Conservation (phyloP, 2,888 invertebrate genomes). For the Nomada flava region DNA sequence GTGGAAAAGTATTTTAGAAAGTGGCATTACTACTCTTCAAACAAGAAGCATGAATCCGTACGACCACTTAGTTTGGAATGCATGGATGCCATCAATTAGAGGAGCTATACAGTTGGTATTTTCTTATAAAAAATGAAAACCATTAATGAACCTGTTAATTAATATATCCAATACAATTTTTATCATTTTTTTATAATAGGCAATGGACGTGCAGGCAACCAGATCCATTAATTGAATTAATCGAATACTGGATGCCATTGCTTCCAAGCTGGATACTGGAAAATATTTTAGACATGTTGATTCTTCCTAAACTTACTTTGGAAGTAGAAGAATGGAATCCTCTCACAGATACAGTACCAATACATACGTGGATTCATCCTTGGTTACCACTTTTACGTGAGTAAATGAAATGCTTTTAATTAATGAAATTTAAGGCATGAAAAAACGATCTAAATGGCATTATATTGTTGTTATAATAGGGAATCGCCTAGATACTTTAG, state of each 20-base stretch:
- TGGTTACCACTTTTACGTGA: slow-evolving; percentile 95
- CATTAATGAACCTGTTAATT: slow-evolving; percentile 45
- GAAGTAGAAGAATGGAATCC: slow-evolving; percentile 98
- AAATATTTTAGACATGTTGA: slow-evolving; percentile 92
- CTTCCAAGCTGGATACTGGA: slow-evolving; percentile 94
- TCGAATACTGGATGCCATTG: slow-evolving; percentile 92
- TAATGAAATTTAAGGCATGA: not conserved
- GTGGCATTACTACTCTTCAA: slow-evolving; percentile 77
- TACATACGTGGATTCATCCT: slow-evolving; percentile 98
- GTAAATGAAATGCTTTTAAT: slow-evolving; percentile 40
- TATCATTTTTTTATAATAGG: slow-evolving; percentile 81
- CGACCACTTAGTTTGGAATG: slow-evolving; percentile 94
- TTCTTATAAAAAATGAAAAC: slow-evolving; percentile 3
- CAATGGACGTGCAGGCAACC: slow-evolving; percentile 94
- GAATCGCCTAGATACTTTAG: slow-evolving; percentile 85
- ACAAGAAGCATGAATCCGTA: slow-evolving; percentile 88
- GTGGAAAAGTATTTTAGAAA: slow-evolving; percentile 89
- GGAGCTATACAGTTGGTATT: slow-evolving; percentile 89
- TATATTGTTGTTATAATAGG: slow-evolving; percentile 65
- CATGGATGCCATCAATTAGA: slow-evolving; percentile 94
- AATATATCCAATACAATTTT: slow-evolving; percentile 57
- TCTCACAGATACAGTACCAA: slow-evolving; percentile 95
- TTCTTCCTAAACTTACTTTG: slow-evolving; percentile 90
- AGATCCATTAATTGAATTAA: slow-evolving; percentile 90
- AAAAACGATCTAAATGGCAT: not conserved